A percentile compares a stretch with the other conserved stretches of the same genome.
Evolutionary conservation across 1,140 invertebrate genomes (phyloP).

Genomic region (Trypoxylus dichotomus): DNA sequence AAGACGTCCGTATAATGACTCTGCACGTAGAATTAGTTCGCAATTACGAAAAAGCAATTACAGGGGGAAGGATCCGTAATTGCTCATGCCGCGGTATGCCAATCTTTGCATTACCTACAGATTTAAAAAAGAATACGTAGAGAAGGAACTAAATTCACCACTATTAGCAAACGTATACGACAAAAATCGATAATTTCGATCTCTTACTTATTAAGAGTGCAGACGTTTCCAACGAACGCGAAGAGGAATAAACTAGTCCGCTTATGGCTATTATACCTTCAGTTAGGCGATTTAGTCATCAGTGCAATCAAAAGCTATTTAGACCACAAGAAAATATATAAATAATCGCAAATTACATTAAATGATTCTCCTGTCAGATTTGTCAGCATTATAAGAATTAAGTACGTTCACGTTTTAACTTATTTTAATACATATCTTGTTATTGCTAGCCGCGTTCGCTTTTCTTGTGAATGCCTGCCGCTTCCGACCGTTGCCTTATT

Average conservation of each 20-base stretch:
- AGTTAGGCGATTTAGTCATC: conserved; percentile 23
- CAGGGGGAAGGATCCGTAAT: not conserved
- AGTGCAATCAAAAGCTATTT: conserved; percentile 19
- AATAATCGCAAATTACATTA: conserved; percentile 26
- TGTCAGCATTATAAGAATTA: conserved; percentile 17
- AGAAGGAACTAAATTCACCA: not conserved
- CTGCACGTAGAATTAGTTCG: not conserved
- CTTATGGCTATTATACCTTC: not conserved
- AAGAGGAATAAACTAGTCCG: not conserved
- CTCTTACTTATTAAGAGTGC: not conserved
- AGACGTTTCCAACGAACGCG: not conserved
- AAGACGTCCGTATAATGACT: not conserved
- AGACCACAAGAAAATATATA: conserved; percentile 13
- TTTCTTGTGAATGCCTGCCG: not conserved
- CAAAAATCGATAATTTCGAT: not conserved
- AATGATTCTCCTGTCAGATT: conserved; percentile 25
- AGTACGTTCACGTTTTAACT: conserved; percentile 17
- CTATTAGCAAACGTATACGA: not conserved
- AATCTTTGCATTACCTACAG: not conserved
- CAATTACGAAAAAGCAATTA: conserved; percentile 3
- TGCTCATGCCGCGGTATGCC: not conserved
- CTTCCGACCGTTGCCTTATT: not conserved
- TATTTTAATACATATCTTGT: conserved; percentile 27
- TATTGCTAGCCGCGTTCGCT: not conserved
- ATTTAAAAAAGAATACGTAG: not conserved